These are phyloP conservation scores for Panagrolaimus sp. DNA, from an alignment of 1,140 invertebrate genomes.

Conservation along the genomic window DNA sequence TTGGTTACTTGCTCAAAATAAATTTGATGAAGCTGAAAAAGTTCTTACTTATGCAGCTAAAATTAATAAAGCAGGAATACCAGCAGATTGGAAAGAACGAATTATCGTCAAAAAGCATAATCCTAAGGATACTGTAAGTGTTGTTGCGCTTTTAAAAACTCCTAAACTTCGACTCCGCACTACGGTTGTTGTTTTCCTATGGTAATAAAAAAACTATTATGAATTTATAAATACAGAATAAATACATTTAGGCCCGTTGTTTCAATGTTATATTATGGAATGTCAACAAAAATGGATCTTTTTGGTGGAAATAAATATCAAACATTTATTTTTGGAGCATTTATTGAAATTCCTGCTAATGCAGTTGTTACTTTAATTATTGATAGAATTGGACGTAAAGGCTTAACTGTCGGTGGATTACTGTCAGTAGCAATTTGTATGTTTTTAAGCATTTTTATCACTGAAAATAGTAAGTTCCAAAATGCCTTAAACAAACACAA, in stretches of 20 bases:
- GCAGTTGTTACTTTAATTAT: constrained; percentile 48
- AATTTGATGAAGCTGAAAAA: constrained; percentile 49
- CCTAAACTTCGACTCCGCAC: constrained; percentile 43
- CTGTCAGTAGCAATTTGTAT: constrained; percentile 42
- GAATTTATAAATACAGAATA: too few species aligned
- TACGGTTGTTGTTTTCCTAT: constrained; percentile 20
- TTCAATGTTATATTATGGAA: constrained; percentile 59
- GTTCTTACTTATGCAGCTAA: constrained; percentile 53
- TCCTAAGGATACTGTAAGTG: constrained; percentile 41
- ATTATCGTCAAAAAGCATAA: constrained; percentile 29
- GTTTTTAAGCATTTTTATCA: constrained; percentile 24
- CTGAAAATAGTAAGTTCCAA: neutral
- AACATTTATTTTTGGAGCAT: constrained; percentile 43
- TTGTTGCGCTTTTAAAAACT: constrained; percentile 36
- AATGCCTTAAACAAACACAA: neutral
- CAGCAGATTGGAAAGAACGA: constrained; percentile 51
- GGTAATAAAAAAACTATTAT: constrained; percentile 13
- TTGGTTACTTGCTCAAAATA: constrained; percentile 58
- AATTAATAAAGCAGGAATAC: constrained; percentile 50
- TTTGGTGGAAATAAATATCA: constrained; percentile 53
- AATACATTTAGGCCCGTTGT: constrained; percentile 48
- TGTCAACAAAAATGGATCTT: constrained; percentile 54
- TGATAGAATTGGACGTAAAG: constrained; percentile 42
- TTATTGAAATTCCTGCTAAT: constrained; percentile 55
- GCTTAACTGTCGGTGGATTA: constrained; percentile 27